Percentiles rank a stretch among this genome's conserved stretches.
These are phyloP conservation scores for Palloptera scutellata DNA, from an alignment of 2,888 invertebrate species.

Conservation along the genomic window DNA sequence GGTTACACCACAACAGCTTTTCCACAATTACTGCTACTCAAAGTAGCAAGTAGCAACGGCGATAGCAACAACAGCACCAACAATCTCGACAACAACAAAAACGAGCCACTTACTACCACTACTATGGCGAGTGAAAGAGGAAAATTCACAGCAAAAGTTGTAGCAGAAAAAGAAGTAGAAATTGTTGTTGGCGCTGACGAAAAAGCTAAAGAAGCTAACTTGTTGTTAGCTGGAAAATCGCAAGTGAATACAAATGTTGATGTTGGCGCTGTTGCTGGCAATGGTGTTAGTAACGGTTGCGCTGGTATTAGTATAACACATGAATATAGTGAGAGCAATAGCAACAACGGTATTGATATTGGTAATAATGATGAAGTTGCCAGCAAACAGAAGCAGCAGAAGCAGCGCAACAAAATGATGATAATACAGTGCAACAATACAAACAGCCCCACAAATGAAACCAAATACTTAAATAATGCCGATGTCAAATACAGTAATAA, in stretches of 20 bases:
- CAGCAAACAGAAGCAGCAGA: not conserved
- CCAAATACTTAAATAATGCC: not conserved
- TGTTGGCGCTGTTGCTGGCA: not conserved
- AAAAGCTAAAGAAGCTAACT: slow-evolving; percentile 3
- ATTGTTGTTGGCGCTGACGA: not conserved
- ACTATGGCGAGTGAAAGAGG: slow-evolving; percentile 32
- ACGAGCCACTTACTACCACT: slow-evolving; percentile 6
- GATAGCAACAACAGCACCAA: slow-evolving; percentile 1
- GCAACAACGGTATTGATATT: slow-evolving; percentile 9
- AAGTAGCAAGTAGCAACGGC: slow-evolving; percentile 19
- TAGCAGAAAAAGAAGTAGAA: slow-evolving; percentile 7
- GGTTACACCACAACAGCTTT: slow-evolving; percentile 20
- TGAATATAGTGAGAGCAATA: slow-evolving; percentile 14
- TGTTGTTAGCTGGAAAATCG: slow-evolving; percentile 24
- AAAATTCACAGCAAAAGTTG: slow-evolving; percentile 23
- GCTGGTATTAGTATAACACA: slow-evolving; percentile 29
- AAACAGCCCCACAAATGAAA: not conserved
- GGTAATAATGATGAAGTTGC: not conserved
- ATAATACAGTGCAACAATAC: slow-evolving; percentile 35
- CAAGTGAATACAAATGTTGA: slow-evolving; percentile 15
- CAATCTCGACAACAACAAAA: not conserved
- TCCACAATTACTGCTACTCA: slow-evolving; percentile 32
- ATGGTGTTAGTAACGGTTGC: slow-evolving; percentile 9
- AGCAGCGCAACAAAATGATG: slow-evolving; percentile 12
- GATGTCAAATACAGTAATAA: slow-evolving; percentile 4